Evolutionary conservation across 2,113 vertebrate genomes (phyloP).

Genomic region (Megaptera novaeangliae): DNA sequence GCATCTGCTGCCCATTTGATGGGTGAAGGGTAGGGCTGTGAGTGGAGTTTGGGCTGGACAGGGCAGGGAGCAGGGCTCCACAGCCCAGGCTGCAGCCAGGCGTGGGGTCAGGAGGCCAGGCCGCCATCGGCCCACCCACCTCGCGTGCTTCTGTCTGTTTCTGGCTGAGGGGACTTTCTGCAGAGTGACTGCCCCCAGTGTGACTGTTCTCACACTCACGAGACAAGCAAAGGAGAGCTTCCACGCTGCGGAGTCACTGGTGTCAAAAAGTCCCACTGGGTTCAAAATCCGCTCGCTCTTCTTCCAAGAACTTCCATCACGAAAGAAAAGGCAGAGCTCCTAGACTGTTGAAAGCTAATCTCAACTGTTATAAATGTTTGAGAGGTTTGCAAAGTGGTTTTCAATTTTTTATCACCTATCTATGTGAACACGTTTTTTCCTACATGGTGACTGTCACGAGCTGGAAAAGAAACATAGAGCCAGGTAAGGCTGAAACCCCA

Average conservation of each 20-base stretch:
- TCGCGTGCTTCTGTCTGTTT: background rate
- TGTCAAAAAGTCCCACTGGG: background rate
- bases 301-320: background rate
- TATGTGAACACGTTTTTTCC: background rate
- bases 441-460: background rate
- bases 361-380: conserved; percentile 58
- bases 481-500: background rate
- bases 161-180: background rate
- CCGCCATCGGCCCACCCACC: background rate
- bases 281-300: background rate
- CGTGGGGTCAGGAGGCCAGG: background rate
- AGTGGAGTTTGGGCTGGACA: background rate
- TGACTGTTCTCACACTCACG: background rate
- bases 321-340: background rate
- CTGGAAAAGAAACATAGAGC: background rate
- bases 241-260: fast-evolving
- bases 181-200: fast-evolving
- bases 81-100: background rate
- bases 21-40: background rate
- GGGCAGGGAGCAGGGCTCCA: too few relatives aligned
- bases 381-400: conserved; percentile 36
- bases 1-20: background rate
- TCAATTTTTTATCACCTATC: conserved; percentile 49
- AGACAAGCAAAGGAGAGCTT: background rate
- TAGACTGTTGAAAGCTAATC: background rate